Base-by-base conservation (phyloP, 2,888 invertebrate genomes). In the Coenonympha glycerion region DNA sequence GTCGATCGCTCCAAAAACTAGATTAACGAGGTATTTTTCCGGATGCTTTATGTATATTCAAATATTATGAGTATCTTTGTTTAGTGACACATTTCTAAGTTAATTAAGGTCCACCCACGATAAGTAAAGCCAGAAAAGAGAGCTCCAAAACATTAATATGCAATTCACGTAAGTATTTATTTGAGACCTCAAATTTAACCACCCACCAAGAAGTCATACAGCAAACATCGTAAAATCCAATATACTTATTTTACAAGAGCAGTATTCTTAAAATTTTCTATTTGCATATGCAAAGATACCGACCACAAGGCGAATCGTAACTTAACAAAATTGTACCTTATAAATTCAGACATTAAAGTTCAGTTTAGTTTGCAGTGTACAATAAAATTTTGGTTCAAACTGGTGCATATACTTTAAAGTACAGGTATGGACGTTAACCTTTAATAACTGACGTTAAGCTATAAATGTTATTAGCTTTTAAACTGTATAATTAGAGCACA, bases 361-460 rank as follows among this genome's bases (percentile, higher is more conserved):
- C 21, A 34, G 22, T 46, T 55, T 31, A 6, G 18, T 22, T 44
- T 34, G 45, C 16, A 3, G 19, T 13, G 21, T 13, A n/a, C n/a
- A 11, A 58, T 57, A 68, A 63, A 64, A 68, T 70, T 73, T 68
- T 69, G 69, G 64, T 70, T 61, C 50, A 69, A 84, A 81, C 70
- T 83, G 70, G 82, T 80, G 84, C 85, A 79, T 79, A 78, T 73
- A 78, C 82, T 76, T 60, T 56, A 53, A 59, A 63, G 62, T 65
- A 62, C 63, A 64, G 64, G 57, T 65, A 65, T 67, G 81, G 75
- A 57, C 80, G 67, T 76, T 76, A 77, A 79, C 77, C 79, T 63
- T 54, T 52, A 42, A 47, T 40, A 46, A 45, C 36, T 19, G 28
- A 41, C 28, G 49, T 24, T 39, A 31, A 52, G 49, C 31, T 49